Percentiles rank a stretch among this genome's conserved stretches.
phyloP scores from a whole-genome alignment of 2,113 vertebrate species.

The Pterocles gutturalis region DNA sequence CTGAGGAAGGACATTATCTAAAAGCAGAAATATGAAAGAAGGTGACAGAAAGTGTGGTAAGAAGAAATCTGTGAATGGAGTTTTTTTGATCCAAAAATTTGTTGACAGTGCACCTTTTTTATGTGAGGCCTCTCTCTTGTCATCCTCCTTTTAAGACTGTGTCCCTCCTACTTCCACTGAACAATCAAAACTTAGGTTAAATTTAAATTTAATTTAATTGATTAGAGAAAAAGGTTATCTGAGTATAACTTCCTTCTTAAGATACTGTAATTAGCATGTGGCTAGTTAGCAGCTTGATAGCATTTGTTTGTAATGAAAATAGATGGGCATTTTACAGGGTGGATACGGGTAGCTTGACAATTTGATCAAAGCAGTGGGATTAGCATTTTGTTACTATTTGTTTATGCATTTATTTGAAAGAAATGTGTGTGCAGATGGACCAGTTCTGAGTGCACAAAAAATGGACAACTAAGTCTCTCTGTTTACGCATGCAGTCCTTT shows the following conservation, averaged over 20 bases:
- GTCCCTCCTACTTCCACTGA: neutral
- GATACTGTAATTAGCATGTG: neutral
- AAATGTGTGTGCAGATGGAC: neutral
- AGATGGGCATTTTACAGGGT: neutral
- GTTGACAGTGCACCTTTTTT: neutral
- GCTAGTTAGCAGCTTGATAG: neutral
- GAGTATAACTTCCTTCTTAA: neutral
- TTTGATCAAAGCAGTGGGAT: neutral
- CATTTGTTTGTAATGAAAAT: neutral
- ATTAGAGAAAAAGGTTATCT: neutral
- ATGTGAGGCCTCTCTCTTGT: neutral
- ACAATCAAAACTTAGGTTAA: neutral
- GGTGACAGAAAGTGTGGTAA: neutral
- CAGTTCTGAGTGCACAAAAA: neutral
- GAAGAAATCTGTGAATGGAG: neutral
- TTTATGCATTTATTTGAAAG: neutral
- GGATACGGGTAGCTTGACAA: neutral
- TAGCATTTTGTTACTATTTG: neutral
- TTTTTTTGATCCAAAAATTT: neutral
- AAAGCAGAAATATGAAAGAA: neutral
- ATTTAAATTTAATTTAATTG: neutral
- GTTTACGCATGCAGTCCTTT: neutral
- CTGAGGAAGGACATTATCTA: neutral
- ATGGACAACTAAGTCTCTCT: neutral
- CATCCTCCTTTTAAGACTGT: neutral